A percentile compares a stretch with the other conserved stretches of the same genome.
Conservation (phyloP, 1,140 invertebrate genomes). For the Macrobrachium nipponense region DNA sequence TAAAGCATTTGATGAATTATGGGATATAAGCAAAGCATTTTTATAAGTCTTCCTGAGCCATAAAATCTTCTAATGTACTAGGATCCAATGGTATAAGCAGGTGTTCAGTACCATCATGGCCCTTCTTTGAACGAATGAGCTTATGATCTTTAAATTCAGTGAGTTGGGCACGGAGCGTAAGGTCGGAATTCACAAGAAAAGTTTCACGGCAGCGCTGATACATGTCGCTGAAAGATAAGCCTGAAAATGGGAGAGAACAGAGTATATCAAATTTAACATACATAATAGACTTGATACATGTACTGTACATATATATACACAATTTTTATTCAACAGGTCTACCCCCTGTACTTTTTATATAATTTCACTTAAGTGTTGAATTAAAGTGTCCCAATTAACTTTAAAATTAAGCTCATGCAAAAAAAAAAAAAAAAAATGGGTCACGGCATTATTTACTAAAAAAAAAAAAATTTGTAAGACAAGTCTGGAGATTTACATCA, state of each 20-base stretch:
- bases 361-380: too few relatives aligned
- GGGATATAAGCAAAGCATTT: background rate
- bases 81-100: constrained; percentile 84
- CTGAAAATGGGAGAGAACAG: constrained; percentile 70
- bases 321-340: too few relatives aligned
- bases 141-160: constrained; percentile 96
- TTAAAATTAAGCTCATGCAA: too few relatives aligned
- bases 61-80: constrained; percentile 81
- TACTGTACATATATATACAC: background rate
- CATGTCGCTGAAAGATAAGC: constrained; percentile 87
- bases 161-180: constrained; percentile 86
- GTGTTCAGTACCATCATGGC: constrained; percentile 83
- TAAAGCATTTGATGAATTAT: too few relatives aligned
- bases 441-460: too few relatives aligned
- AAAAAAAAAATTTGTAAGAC: too few relatives aligned
- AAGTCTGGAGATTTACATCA: too few relatives aligned
- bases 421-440: too few relatives aligned
- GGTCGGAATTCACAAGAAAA: constrained; percentile 90
- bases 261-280: background rate
- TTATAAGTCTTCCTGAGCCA: constrained; percentile 67
- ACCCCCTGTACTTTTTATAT: too few relatives aligned
- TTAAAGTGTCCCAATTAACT: too few relatives aligned
- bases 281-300: background rate
- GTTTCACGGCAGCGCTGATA: constrained; percentile 85
- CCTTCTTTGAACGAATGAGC: constrained; percentile 83